Evolutionary conservation across 2,888 invertebrate species (phyloP), one percentile per base, ranked within the genome.

Genomic region (Chrysodeixis includens): DNA sequence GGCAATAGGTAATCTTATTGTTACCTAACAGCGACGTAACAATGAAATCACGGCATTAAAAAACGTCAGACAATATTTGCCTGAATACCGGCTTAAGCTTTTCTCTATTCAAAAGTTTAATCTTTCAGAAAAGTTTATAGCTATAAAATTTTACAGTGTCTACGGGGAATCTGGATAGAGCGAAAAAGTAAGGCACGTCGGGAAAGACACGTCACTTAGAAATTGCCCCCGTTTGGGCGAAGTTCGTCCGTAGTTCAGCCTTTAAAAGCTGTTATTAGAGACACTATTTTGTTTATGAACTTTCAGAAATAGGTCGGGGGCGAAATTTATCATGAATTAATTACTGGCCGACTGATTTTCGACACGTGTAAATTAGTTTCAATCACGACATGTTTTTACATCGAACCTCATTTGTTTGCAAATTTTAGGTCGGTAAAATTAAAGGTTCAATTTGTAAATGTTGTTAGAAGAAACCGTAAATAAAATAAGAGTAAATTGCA

Each of bases 141-240:
- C 81, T 59, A 80, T 79, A 80, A 69, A 80, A 77, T 78, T 69
- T 80, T 79, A 77, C 60, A 61, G 68, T 62, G 70, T 77, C 79
- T 74, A 71, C 62, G 40, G 77, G 77, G 72, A 66, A 71, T 65
- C 57, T 62, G 62, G 56, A 22, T 62, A 62, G 61, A 65, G 30
- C 30, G 58, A 75, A 75, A 74, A 82, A 82, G 57, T 79, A 70
- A 70, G 66, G 61, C 62, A 76, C 74, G 74, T 76, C 57, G 64
- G 59, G 53, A 62, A 63, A 68, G 63, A 62, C 69, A 72, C 67
- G 69, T 64, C 74, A 69, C 56, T 69, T 78, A 46, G 49, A 63
- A 69, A 71, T 71, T 69, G 71, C 64, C 72, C 67, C 66, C 69
- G 44, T 59, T 74, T 53, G 53, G 16, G 3, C 51, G 18, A 61